Evolutionary conservation across 2,888 invertebrate genomes (phyloP).

Genomic region (Brachyopa scutellaris): DNA sequence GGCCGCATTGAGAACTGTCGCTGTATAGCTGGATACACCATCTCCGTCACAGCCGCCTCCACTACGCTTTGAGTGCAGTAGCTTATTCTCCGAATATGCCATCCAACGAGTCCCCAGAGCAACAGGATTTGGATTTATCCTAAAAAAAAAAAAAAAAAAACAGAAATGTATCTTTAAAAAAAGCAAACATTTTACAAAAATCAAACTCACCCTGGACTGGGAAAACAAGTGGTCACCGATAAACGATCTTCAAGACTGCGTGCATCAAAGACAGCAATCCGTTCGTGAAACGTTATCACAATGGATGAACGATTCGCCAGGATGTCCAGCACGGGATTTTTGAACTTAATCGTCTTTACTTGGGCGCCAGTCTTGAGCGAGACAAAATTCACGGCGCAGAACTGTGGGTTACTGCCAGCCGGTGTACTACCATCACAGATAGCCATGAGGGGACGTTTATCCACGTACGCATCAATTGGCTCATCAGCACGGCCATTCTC

Average conservation of each 20-base stretch:
- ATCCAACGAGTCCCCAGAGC: slow-evolving; percentile 93
- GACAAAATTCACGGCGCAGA: slow-evolving; percentile 91
- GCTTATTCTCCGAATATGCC: slow-evolving; percentile 93
- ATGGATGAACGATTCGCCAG: slow-evolving; percentile 94
- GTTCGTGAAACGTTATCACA: slow-evolving; percentile 93
- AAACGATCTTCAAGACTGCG: slow-evolving; percentile 92
- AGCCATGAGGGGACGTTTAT: slow-evolving; percentile 94
- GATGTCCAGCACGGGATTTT: slow-evolving; percentile 93
- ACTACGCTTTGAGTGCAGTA: slow-evolving; percentile 89
- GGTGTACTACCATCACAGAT: slow-evolving; percentile 93
- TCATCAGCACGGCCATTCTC: slow-evolving; percentile 82
- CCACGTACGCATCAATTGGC: slow-evolving; percentile 87
- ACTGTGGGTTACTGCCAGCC: slow-evolving; percentile 85
- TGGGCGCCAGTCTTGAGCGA: slow-evolving; percentile 85
- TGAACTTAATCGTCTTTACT: slow-evolving; percentile 94
- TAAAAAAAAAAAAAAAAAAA: slow-evolving; percentile 62
- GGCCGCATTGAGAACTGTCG: slow-evolving; percentile 96
- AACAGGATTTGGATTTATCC: slow-evolving; percentile 88
- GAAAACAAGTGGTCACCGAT: slow-evolving; percentile 94
- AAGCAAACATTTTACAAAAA: background rate
- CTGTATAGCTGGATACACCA: slow-evolving; percentile 94
- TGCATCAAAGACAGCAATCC: slow-evolving; percentile 95
- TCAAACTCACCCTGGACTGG: slow-evolving; percentile 87
- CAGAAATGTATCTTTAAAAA: background rate
- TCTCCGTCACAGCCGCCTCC: slow-evolving; percentile 93